Base-by-base conservation (phyloP, 1,140 invertebrate species). In the Lycorma delicatula region DNA sequence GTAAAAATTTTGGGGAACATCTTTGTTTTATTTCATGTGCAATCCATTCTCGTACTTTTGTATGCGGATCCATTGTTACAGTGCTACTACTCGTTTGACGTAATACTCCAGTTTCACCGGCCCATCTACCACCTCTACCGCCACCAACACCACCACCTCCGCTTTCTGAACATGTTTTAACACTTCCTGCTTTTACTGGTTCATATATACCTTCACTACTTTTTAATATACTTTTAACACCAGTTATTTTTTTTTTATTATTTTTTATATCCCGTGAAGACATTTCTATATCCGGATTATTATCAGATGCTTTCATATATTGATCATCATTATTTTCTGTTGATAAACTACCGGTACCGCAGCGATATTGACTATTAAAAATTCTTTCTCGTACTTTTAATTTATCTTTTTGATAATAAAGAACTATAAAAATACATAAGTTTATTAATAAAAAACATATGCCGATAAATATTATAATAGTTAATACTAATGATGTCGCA, bases 21-120 rank as follows among this genome's bases (percentile, higher is more conserved):
- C 72, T 78, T 64, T 84, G 79, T 59, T 83, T 78, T 46, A 85
- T 60, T 23, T 62, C 62, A 1, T 86, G 78, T 2, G 85, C 80
- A 61, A 91, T 91, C 88, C 88, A 91, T 55, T 90, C 86, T 54
- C 82, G 79, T 2, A 91, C 88, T 75, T 90, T 89, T 11, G 86
- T 85, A 64, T 89, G 85, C 0, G 88, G 85, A 67, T 90, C 87
- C 58, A 91, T 82, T 0, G 66, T 64, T 2, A 63, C 58, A 3
- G 87, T 89, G 47, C 87, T 89, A 11, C 78, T 81, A 1, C 86
- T 89, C 63, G 85, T 79, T 65, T 86, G 82, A 31, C 86, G 70
- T 13, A 82, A 80, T 11, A 85, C 71, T 70, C 83, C 82, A 61
- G 81, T 80, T 9, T 85, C 71, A 70, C 83, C 82, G 60, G 81